Conservation (phyloP, 2,797 vertebrate species). For the Darevskia mixta region DNA sequence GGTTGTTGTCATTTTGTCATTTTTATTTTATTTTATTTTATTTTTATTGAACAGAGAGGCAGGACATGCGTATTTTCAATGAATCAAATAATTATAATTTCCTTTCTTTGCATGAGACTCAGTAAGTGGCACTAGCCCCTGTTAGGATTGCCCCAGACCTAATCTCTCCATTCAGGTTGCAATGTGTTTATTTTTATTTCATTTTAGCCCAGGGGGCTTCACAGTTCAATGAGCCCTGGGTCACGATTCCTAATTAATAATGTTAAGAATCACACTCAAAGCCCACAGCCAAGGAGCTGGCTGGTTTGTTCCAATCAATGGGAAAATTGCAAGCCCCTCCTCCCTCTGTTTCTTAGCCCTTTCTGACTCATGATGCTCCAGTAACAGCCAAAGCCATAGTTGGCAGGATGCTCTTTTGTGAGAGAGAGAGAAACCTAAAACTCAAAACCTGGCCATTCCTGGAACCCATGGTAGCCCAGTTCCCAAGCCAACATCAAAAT, state of each 20-base stretch:
- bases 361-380: too few species aligned
- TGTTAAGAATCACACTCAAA: not conserved
- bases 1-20: not conserved
- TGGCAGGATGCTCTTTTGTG: not conserved
- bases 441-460: not conserved
- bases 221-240: not conserved
- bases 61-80: too few species aligned
- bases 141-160: not conserved
- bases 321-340: not conserved
- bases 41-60: not conserved
- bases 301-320: constrained; percentile 4
- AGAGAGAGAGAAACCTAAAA: rapidly evolving
- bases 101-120: too few species aligned
- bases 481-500: too few species aligned
- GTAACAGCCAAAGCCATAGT: not conserved
- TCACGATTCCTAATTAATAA: constrained; percentile 26
- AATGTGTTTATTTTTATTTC: not conserved
- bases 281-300: constrained; percentile 21
- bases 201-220: not conserved
- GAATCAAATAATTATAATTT: constrained; percentile 38
- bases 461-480: not conserved
- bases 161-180: not conserved
- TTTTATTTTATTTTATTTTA: not conserved
- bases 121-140: rapidly evolving
- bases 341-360: not conserved